Percentiles rank a stretch among this genome's conserved stretches.
Conservation (phyloP, 2,888 invertebrate species). For the Megamerina dolium region DNA sequence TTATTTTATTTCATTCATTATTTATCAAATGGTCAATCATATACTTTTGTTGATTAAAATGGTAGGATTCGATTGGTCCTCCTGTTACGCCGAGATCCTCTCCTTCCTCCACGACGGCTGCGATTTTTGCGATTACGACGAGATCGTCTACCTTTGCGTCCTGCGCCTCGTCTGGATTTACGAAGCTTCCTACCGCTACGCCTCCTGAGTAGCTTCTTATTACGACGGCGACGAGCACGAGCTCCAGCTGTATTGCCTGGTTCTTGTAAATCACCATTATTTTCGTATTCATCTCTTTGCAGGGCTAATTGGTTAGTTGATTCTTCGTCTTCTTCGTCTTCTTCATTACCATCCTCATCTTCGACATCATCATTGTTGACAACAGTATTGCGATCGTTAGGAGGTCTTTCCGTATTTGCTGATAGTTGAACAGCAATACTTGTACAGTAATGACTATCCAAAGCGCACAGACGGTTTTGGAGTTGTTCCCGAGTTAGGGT, state of each 20-base stretch:
- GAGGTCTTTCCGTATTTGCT: not conserved
- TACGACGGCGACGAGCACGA: no score
- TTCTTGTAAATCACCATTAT: not conserved
- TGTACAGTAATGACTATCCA: not conserved
- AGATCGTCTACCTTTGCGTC: not conserved
- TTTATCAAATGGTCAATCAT: no score
- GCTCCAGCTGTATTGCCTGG: not conserved
- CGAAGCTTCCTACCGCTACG: conserved; percentile 1
- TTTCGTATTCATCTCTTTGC: conserved; percentile 5
- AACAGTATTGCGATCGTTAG: not conserved
- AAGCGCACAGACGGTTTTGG: not conserved
- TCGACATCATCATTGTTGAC: not conserved
- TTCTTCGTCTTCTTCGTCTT: no score
- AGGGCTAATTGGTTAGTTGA: no score
- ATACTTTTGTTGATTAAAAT: no score
- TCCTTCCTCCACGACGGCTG: not conserved
- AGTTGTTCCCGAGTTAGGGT: not conserved
- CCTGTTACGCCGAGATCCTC: conserved; percentile 2
- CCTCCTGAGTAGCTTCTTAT: no score
- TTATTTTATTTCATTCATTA: conserved; percentile 2
- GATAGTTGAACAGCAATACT: no score
- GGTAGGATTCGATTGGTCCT: no score
- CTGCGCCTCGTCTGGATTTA: not conserved
- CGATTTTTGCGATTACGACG: conserved; percentile 2
- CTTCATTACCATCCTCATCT: conserved; percentile 2